phyloP scores from a whole-genome alignment of 1,140 invertebrate genomes.

The Neotoxoptera formosana region DNA sequence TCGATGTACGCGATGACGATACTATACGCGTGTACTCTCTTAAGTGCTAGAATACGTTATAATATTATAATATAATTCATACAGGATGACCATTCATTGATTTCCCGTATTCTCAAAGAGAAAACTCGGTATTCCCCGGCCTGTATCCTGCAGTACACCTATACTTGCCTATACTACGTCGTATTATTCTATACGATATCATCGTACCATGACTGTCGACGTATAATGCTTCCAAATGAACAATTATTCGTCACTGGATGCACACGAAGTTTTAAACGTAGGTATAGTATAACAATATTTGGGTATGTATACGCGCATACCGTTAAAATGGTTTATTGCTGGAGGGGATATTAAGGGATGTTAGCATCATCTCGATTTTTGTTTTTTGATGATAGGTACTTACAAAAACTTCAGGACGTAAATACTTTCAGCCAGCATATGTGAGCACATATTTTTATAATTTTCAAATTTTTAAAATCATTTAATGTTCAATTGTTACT shows the following conservation, averaged over 20 bases:
- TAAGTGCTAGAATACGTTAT: neutral
- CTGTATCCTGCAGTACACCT: neutral
- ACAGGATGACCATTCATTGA: no score
- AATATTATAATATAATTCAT: neutral
- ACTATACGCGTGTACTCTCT: neutral
- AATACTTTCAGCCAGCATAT: neutral
- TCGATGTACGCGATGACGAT: neutral
- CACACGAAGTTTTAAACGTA: neutral
- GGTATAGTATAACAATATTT: neutral
- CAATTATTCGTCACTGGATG: neutral
- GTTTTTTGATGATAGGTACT: fast-evolving
- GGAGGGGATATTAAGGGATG: neutral
- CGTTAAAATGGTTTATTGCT: no score
- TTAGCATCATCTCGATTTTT: neutral
- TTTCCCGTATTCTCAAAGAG: neutral
- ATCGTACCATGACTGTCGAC: neutral
- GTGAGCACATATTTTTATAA: neutral
- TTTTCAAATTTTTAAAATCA: neutral
- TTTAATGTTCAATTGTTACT: neutral
- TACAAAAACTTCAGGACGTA: neutral
- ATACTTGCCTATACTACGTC: neutral
- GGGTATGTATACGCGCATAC: neutral
- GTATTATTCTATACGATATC: no score
- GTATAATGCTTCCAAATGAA: neutral
- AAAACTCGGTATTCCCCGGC: neutral